Evolutionary conservation across 2,797 vertebrate species (phyloP), one percentile per base, ranked within the genome.

Genomic region (Coregonus suidteri): DNA sequence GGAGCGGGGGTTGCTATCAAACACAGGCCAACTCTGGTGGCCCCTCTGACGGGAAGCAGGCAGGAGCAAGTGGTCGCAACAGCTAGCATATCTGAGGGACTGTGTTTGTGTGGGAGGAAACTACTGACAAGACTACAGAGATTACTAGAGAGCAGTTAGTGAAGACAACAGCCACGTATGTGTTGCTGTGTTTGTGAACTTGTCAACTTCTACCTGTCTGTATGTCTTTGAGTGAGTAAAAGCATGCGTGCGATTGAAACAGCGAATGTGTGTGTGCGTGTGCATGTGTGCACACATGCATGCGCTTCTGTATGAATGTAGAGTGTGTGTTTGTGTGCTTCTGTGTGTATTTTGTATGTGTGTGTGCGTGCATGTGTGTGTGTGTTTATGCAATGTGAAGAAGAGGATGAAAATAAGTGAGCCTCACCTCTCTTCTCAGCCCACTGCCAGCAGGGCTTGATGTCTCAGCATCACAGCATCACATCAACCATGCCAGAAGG

Each of bases 151-250:
- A 67, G 52, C 53, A 70, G 35, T 75, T 64, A 70, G 4, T 47
- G 52, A 51, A 30, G 70, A 71, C 35, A 71, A 30, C 70, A 52
- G 73, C 52, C 47, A 68, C 35, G 25, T 74, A 70, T 68, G 25
- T 76, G 53, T 77, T 47, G 41, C 53, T 53, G 51, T 69, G 31
- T 59, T 30, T 53, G 66, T 47, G 51, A 52, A 20, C 51, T 51
- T 56, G 75, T 62, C 14, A 62, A 25, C n/a, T 9, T 62, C 25
- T 25, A 62, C 59, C n/a, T 62, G 59, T 62, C n/a, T 47, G 9
- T 13, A 47, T 62, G 7, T 25, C 59, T 62, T 6, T 20, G 11
- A 11, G 20, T 25, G n/a, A 62, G n/a, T 25, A 62, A 25, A 62
- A 62, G 59, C 59, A 62, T 25, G 6, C 6, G 59, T 62, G n/a